These are phyloP conservation scores for Eumerus sabulonum DNA, from an alignment of 2,888 invertebrate genomes.

Conservation along the genomic window DNA sequence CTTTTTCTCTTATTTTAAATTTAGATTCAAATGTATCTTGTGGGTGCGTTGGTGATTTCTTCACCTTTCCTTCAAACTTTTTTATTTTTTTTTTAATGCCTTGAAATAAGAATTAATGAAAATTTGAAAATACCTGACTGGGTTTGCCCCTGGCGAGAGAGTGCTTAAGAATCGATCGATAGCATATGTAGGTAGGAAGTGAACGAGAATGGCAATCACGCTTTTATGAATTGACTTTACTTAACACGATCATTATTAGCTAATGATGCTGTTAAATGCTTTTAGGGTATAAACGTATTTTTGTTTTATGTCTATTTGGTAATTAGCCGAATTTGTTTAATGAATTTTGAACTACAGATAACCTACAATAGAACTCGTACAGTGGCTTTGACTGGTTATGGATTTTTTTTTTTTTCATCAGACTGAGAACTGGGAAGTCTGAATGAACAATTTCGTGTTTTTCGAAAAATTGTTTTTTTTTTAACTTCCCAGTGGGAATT, in stretches of 20 bases:
- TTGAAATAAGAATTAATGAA: slow-evolving; percentile 43
- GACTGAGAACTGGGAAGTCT: background rate
- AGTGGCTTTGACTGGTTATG: too few species aligned
- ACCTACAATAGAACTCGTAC: too few species aligned
- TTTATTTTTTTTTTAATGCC: slow-evolving; percentile 9
- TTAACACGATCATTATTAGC: slow-evolving; percentile 46
- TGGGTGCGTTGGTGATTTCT: slow-evolving; percentile 10
- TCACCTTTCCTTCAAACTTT: background rate
- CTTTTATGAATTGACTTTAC: slow-evolving; percentile 25
- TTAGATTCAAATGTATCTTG: slow-evolving; percentile 49
- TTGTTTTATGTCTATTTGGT: too few species aligned
- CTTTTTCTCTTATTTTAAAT: slow-evolving; percentile 32
- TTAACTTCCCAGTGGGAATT: too few species aligned
- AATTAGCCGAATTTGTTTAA: too few species aligned
- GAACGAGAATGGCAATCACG: slow-evolving; percentile 42
- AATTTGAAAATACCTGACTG: slow-evolving; percentile 57
- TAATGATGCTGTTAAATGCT: slow-evolving; percentile 56
- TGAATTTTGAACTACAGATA: too few species aligned
- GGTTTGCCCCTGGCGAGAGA: slow-evolving; percentile 21
- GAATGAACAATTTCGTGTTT: background rate
- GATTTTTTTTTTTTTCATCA: too few species aligned
- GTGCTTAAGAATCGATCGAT: slow-evolving; percentile 19
- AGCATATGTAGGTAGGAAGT: slow-evolving; percentile 4
- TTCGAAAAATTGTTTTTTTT: background rate
- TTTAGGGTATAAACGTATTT: slow-evolving; percentile 19